These are phyloP conservation scores for Lepisosteus oculatus DNA, from an alignment of 2,113 vertebrate genomes.

Conservation along the genomic window DNA sequence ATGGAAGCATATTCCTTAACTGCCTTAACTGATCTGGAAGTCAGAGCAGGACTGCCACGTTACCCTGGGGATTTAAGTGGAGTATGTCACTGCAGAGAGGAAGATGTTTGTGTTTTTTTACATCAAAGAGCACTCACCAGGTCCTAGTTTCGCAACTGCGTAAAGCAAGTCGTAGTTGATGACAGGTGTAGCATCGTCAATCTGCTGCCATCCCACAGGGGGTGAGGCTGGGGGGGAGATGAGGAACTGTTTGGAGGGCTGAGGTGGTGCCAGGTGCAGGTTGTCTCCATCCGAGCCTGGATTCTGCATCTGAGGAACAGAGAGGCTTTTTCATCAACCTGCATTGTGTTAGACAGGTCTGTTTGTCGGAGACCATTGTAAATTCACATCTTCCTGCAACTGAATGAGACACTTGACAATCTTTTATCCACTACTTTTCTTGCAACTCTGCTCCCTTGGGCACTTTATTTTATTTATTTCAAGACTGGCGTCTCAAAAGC, in stretches of 20 bases:
- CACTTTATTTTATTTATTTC: too few species aligned
- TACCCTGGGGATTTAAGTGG: background rate
- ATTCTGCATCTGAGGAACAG: constrained; percentile 69
- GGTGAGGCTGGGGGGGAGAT: constrained; percentile 84
- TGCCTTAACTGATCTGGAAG: background rate
- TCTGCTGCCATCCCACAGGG: constrained; percentile 79
- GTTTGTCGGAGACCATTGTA: too few species aligned
- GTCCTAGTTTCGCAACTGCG: constrained; percentile 79
- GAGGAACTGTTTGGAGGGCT: constrained; percentile 84
- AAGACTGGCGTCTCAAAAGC: too few species aligned
- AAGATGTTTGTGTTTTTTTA: too few species aligned
- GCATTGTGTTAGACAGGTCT: too few species aligned
- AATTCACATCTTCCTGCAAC: too few species aligned
- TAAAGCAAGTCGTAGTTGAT: constrained; percentile 86
- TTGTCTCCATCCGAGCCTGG: constrained; percentile 79
- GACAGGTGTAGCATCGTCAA: constrained; percentile 76
- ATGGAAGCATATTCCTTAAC: background rate
- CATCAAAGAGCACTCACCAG: constrained; percentile 60
- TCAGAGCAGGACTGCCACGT: background rate
- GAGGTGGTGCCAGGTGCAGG: constrained; percentile 80
- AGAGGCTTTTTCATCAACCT: background rate
- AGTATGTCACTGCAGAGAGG: background rate
- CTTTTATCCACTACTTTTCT: too few species aligned
- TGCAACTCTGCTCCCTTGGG: too few species aligned
- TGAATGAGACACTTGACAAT: too few species aligned